Percentiles rank a stretch among this genome's conserved stretches.
Conservation (phyloP, 2,797 vertebrate species). For the Parauchenoglanis ngamensis region DNA sequence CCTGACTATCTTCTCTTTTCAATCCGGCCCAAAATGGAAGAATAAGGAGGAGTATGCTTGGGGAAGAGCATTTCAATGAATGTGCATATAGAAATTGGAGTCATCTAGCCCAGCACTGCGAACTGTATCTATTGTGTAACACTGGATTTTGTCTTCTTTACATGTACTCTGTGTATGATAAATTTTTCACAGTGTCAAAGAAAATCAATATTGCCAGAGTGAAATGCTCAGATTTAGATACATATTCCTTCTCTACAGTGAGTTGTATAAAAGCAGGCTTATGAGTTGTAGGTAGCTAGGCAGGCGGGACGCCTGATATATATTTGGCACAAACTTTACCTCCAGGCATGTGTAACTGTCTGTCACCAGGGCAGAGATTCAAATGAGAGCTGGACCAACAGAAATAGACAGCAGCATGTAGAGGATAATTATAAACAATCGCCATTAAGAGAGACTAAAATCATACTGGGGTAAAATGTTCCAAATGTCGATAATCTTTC, state of each 20-base stretch:
- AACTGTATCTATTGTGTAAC: background rate
- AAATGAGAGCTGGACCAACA: conserved; percentile 47
- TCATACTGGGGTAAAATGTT: conserved; percentile 51
- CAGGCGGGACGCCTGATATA: conserved; percentile 41
- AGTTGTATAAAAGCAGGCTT: conserved; percentile 27
- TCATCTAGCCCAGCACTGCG: background rate
- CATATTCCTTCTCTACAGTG: background rate
- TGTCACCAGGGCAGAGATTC: conserved; percentile 51
- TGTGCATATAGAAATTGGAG: background rate
- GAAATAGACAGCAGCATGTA: conserved; percentile 54
- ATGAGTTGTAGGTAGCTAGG: conserved; percentile 34
- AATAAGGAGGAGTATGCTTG: background rate
- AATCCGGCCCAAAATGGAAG: background rate
- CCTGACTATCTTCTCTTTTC: background rate
- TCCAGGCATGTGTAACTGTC: conserved; percentile 55
- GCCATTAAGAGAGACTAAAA: conserved; percentile 49
- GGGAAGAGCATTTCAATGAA: background rate
- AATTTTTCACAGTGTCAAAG: background rate
- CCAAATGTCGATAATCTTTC: conserved; percentile 45
- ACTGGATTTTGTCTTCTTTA: background rate
- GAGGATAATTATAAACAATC: conserved; percentile 60
- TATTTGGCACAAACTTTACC: conserved; percentile 47
- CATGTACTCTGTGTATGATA: background rate
- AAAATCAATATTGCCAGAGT: conserved; percentile 2
- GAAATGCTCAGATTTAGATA: background rate